Base-by-base conservation (phyloP, 2,113 vertebrate genomes). In the Maccullochella peelii region DNA sequence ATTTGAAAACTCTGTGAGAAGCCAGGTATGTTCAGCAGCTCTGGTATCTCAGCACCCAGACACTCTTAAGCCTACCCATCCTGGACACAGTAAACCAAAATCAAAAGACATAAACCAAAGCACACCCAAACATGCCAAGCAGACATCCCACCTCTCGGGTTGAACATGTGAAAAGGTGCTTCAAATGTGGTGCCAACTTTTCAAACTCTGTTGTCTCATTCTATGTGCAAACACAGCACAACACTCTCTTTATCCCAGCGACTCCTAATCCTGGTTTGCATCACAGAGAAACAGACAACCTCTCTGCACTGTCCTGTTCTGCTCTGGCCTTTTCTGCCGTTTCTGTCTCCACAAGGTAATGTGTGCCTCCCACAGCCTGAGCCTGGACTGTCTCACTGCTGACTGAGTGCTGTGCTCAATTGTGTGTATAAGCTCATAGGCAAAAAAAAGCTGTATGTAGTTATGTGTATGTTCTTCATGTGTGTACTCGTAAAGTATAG, bases 321-420 rank as follows among this genome's bases (percentile, higher is more conserved):
- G 69, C 30, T 83, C 52, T 47, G 40, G 68, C 73, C 61, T 79
- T 88, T 72, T 68, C 70, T 77, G 82, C 72, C 10, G 36, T 71
- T 58, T 78, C 73, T 73, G 78, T 83, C 87, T 85, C 71, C 82
- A 92, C 82, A 90, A 83, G 77, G 83, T 90, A 89, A 91, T 89
- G 81, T 92, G 90, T 92, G 87, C 88, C 70, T 82, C 38, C 54
- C 7, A 79, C 63, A 67, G 68, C 83, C 80, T 20, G 77, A 79
- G 89, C 67, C 92, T 94, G 94, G 92, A 82, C 71, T 90, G 78
- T 80, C 63, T 94, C 92, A 93, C 68, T 27, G 42, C 61, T 63
- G 77, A 55, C 38, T 58, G n/a, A 58, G 63, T 2, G 47, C 52
- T 16, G 44, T 2, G 73, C 79, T 79, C 49, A 71, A 59, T 21